These are phyloP conservation scores for Agrochola circellaris DNA, from an alignment of 2,888 invertebrate species.

Conservation along the genomic window DNA sequence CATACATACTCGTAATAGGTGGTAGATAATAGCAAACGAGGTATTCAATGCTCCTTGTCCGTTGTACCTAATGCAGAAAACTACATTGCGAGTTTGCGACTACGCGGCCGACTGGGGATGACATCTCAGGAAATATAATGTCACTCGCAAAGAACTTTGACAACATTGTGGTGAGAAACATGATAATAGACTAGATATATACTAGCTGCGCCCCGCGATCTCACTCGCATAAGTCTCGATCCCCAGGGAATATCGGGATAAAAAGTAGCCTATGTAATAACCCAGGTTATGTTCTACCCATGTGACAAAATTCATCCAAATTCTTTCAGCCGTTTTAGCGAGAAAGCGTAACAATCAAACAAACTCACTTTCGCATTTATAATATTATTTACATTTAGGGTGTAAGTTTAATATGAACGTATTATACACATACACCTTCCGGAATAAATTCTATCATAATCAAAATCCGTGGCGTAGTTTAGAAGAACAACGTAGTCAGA, in stretches of 20 bases:
- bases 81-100: neutral
- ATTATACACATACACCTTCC: neutral
- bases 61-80: constrained; percentile 9
- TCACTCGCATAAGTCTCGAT: too few relatives aligned
- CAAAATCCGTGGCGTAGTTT: neutral
- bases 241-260: too few relatives aligned
- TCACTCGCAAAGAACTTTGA: neutral
- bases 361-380: too few relatives aligned
- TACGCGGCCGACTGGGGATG: neutral
- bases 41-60: constrained; percentile 6
- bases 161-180: neutral
- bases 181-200: neutral
- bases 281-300: too few relatives aligned
- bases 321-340: too few relatives aligned
- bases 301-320: too few relatives aligned
- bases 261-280: too few relatives aligned
- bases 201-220: too few relatives aligned
- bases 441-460: neutral
- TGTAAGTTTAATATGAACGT: neutral
- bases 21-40: constrained; percentile 27
- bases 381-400: too few relatives aligned
- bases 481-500: neutral
- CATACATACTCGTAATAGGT: constrained; percentile 35
- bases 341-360: too few relatives aligned
- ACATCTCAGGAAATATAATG: constrained; percentile 23